Evolutionary conservation across 2,113 vertebrate genomes (phyloP), one percentile per base, ranked within the genome.

Genomic region (Ahaetulla prasina): DNA sequence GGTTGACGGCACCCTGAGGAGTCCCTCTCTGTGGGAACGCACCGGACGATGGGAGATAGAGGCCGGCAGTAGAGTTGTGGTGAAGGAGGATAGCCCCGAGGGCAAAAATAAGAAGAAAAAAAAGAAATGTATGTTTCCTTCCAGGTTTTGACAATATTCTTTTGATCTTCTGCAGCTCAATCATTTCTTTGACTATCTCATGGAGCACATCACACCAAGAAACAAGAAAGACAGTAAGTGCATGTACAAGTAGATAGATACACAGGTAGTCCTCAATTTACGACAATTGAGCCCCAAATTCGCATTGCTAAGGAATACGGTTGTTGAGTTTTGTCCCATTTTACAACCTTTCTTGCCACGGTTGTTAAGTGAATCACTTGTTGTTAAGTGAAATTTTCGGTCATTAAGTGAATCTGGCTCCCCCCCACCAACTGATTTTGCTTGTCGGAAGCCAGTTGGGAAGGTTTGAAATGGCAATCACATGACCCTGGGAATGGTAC

Each of bases 131-230:
- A 25, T 43, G n/a, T 54, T 35, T 4, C 55, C 20, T 8, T 91
- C 50, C 16, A 6, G 2, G 39, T 27, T 22, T 39, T 52, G n/a
- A 68, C 30, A 49, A 55, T 2, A 35, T 90, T 3, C 23, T 87
- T 92, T 93, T 91, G 10, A 93, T 94, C 95, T 95, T 84, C 94
- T 93, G 84, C 97, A 99, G 99, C 98, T 99, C 94, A 98, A 99
- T 87, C 97, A 98, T 90, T 99, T 99, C 93, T 99, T 99, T 96
- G 98, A 97, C 91, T 99, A 98, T 95, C 97, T 99, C 27, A 97
- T 99, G 98, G 98, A 98, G 60, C 98, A 99, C 96, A 98, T 99
- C 96, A 98, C 98, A 0, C 98, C 98, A 87, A 97, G 96, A 92
- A 98, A 97, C 97, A 97, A 95, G 90, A 96, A 95, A 57, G 98